These are phyloP conservation scores for Zoanthus sansibaricus DNA, from an alignment of 92 coral and sea anemone species.

Conservation along the genomic window DNA sequence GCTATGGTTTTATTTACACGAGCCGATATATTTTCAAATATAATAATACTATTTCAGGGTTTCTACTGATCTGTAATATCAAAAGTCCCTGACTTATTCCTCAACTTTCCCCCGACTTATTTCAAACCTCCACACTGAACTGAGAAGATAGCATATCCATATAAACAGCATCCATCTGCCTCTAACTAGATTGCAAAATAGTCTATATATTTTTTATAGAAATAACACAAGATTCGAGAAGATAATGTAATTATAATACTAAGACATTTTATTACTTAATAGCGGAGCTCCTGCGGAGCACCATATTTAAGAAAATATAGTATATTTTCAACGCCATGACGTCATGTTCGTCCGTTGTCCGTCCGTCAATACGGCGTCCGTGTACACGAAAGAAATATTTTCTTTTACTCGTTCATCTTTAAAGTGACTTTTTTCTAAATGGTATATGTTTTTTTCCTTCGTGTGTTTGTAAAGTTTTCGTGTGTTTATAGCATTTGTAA, in stretches of 20 bases:
- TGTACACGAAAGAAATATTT: too few relatives aligned
- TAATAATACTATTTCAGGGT: conserved; percentile 1
- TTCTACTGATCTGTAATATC: neutral
- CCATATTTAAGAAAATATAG: too few relatives aligned
- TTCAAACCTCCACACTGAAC: neutral
- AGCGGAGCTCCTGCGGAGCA: too few relatives aligned
- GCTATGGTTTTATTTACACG: conserved; percentile 10
- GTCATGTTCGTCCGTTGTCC: too few relatives aligned
- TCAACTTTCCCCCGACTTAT: neutral
- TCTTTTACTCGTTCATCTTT: too few relatives aligned
- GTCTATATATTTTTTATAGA: neutral
- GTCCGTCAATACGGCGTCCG: too few relatives aligned
- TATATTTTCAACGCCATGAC: too few relatives aligned
- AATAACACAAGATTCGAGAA: neutral
- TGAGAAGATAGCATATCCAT: conserved; percentile 4
- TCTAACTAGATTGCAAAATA: neutral
- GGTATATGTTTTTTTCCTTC: too few relatives aligned
- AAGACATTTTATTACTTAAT: neutral
- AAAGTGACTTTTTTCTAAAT: too few relatives aligned
- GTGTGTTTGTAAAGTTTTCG: too few relatives aligned
- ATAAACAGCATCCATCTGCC: neutral
- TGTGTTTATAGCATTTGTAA: too few relatives aligned
- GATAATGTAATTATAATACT: neutral
- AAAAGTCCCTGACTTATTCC: conserved; percentile 7
- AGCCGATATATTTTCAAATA: neutral